phyloP scores from a whole-genome alignment of 2,888 invertebrate species.

The Biston stratarius region DNA sequence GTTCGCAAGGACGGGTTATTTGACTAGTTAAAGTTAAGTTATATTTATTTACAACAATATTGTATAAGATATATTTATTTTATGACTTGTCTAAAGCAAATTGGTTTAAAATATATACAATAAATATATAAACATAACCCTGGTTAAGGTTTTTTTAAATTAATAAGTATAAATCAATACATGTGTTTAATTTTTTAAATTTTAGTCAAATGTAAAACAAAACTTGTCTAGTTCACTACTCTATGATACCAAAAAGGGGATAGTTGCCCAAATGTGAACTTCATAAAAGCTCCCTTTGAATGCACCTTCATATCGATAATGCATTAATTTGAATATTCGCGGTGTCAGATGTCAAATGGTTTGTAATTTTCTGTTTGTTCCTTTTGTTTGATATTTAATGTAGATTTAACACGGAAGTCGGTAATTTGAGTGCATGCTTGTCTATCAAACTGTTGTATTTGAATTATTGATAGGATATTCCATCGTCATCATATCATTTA shows the following conservation, averaged over 20 bases:
- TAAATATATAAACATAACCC: no score
- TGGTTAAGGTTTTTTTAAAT: no score
- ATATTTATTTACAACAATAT: no score
- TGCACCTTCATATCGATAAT: slow-evolving; percentile 83
- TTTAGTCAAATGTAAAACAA: not conserved
- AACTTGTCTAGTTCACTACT: slow-evolving; percentile 9
- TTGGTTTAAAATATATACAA: no score
- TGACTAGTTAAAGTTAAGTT: no score
- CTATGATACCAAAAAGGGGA: slow-evolving; percentile 19
- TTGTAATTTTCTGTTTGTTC: slow-evolving; percentile 81
- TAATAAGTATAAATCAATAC: no score
- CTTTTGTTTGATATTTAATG: slow-evolving; percentile 66
- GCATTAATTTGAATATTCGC: slow-evolving; percentile 87
- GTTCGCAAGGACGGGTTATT: no score
- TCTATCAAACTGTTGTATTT: slow-evolving; percentile 33
- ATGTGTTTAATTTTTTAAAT: no score
- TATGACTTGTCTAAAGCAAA: no score
- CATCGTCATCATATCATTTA: no score
- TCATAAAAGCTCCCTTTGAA: slow-evolving; percentile 75
- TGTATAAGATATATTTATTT: no score
- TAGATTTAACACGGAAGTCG: slow-evolving; percentile 67
- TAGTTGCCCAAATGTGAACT: slow-evolving; percentile 35
- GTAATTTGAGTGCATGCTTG: slow-evolving; percentile 41
- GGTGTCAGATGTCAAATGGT: slow-evolving; percentile 86
- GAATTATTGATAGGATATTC: slow-evolving; percentile 10